Evolutionary conservation across 2,888 invertebrate species (phyloP).

Genomic region (Morpho helenor): DNA sequence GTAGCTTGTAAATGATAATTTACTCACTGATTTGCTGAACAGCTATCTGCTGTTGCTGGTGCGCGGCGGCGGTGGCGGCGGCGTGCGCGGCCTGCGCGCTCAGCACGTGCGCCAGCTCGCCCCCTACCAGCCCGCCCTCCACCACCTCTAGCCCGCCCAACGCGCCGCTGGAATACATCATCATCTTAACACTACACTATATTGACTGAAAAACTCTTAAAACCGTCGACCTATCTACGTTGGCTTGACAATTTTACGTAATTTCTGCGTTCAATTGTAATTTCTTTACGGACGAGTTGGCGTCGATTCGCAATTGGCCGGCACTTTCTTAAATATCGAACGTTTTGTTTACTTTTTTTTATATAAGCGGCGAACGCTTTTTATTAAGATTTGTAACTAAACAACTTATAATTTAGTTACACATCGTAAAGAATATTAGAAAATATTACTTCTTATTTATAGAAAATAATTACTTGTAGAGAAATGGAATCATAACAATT

Average conservation of each 20-base stretch:
- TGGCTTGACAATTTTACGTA: conserved; percentile 26
- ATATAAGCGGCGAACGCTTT: conserved; percentile 36
- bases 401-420: no score
- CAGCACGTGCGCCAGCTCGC: conserved; percentile 65
- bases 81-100: conserved; percentile 74
- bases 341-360: conserved; percentile 26
- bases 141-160: conserved; percentile 73
- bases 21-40: conserved; percentile 68
- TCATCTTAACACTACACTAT: conserved; percentile 58
- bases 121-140: conserved; percentile 63
- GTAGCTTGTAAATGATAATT: background rate
- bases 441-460: no score
- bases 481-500: no score
- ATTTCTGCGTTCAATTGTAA: conserved; percentile 14
- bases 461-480: no score
- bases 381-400: background rate
- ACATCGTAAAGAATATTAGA: no score
- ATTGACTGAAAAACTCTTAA: conserved; percentile 25
- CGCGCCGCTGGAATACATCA: conserved; percentile 78
- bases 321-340: conserved; percentile 31
- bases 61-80: conserved; percentile 66
- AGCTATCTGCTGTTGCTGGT: conserved; percentile 63
- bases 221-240: background rate
- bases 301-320: conserved; percentile 26
- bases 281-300: conserved; percentile 28